phyloP scores from a whole-genome alignment of 2,888 invertebrate genomes.

The Tigriopus californicus region DNA sequence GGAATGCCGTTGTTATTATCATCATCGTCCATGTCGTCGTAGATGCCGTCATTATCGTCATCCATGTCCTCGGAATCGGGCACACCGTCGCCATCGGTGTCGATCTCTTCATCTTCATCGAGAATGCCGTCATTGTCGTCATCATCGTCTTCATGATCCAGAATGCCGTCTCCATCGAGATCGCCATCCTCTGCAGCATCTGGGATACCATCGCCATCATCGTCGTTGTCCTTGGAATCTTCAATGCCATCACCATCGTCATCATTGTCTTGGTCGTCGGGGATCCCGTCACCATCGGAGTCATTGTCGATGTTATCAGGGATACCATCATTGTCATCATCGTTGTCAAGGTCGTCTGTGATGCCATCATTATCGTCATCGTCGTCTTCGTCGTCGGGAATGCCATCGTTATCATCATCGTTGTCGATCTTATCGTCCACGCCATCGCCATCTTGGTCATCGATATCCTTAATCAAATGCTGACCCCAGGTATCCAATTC shows the following conservation, averaged over 20 bases:
- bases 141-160: slow-evolving; percentile 13
- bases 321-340: slow-evolving; percentile 10
- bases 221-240: slow-evolving; percentile 7
- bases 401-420: slow-evolving; percentile 14
- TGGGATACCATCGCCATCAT: slow-evolving; percentile 12
- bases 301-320: slow-evolving; percentile 6
- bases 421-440: slow-evolving; percentile 4
- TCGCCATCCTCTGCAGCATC: slow-evolving; percentile 5
- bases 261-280: slow-evolving; percentile 5
- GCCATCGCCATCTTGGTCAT: slow-evolving; percentile 13
- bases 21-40: not conserved
- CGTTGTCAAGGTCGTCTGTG: not conserved
- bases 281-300: not conserved
- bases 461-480: not conserved
- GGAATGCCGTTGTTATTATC: slow-evolving; percentile 13
- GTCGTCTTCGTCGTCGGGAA: slow-evolving; percentile 7
- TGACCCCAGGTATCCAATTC: not conserved
- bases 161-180: slow-evolving; percentile 12
- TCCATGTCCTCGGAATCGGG: not conserved
- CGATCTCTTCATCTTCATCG: not conserved
- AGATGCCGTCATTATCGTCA: slow-evolving; percentile 3
- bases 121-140: slow-evolving; percentile 11
- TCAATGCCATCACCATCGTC: slow-evolving; percentile 10
- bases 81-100: slow-evolving; percentile 13
- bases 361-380: slow-evolving; percentile 5